Percentiles rank a stretch among this genome's conserved stretches.
These are phyloP conservation scores for Lampropteryx suffumata DNA, from an alignment of 2,888 invertebrate genomes.

Conservation along the genomic window DNA sequence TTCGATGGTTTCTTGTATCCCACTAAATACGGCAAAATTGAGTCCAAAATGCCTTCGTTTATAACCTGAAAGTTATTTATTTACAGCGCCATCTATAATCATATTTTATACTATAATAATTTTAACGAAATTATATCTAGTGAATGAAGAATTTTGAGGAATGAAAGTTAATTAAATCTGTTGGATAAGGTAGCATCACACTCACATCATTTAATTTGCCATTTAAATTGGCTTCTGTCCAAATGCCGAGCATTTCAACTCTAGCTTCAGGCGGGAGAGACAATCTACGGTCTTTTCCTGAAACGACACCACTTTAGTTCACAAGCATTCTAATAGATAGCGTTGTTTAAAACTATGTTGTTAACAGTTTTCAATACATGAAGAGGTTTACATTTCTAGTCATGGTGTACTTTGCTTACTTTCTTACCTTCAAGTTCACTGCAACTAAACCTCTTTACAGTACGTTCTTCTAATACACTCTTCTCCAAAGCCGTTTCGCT, in stretches of 20 bases:
- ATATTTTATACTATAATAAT: not conserved
- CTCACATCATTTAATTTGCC: conserved; percentile 78
- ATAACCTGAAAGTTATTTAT: conserved; percentile 83
- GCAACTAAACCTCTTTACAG: conserved; percentile 65
- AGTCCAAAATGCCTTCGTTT: conserved; percentile 92
- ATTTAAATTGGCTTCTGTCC: conserved; percentile 78
- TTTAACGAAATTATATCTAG: too few relatives aligned
- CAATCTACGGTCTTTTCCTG: conserved; percentile 53
- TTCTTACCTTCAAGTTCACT: conserved; percentile 67
- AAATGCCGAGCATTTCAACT: conserved; percentile 75
- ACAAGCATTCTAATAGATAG: conserved; percentile 36
- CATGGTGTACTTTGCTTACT: too few relatives aligned
- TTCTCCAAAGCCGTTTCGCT: conserved; percentile 64
- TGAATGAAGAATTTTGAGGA: too few relatives aligned
- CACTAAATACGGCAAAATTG: conserved; percentile 89
- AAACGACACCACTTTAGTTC: conserved; percentile 25
- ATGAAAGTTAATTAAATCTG: too few relatives aligned
- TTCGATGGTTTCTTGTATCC: conserved; percentile 80
- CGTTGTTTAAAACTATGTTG: conserved; percentile 16
- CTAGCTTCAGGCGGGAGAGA: conserved; percentile 60
- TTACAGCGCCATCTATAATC: conserved; percentile 52
- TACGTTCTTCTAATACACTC: conserved; percentile 49
- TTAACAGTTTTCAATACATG: too few relatives aligned
- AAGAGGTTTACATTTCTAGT: too few relatives aligned
- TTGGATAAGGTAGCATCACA: conserved; percentile 3